phyloP scores from a whole-genome alignment of 2,888 invertebrate genomes.

The Euspilapteryx auroguttella region DNA sequence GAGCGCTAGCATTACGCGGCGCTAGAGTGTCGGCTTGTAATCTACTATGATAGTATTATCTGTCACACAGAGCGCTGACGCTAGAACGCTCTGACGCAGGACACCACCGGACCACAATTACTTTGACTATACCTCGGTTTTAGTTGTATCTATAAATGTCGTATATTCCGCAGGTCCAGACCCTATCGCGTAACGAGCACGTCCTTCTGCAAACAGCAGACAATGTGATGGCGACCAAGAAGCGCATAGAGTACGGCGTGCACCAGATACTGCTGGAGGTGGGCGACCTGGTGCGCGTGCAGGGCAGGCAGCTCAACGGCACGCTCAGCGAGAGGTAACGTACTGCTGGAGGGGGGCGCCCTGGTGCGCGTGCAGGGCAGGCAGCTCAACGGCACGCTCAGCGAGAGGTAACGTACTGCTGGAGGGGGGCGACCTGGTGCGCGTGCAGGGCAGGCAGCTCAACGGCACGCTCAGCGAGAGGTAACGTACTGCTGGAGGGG shows the following conservation, averaged over 20 bases:
- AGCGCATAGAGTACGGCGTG: conserved; percentile 82
- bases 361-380: conserved; percentile 67
- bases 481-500: conserved; percentile 69
- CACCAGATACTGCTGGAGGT: conserved; percentile 80
- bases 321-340: conserved; percentile 64
- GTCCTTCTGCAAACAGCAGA: conserved; percentile 83
- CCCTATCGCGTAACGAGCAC: conserved; percentile 72
- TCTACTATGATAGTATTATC: too few species aligned
- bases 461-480: conserved; percentile 68
- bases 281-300: conserved; percentile 67
- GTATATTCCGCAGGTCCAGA: conserved; percentile 33
- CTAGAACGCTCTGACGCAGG: neutral
- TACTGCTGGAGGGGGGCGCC: conserved; percentile 73
- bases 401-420: conserved; percentile 65
- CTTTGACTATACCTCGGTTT: too few species aligned
- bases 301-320: conserved; percentile 66
- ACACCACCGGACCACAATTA: too few species aligned
- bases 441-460: conserved; percentile 65
- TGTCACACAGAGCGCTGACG: neutral
- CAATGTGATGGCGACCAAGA: conserved; percentile 80
- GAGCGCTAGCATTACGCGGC: too few species aligned
- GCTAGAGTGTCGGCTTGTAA: too few species aligned
- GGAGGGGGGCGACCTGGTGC: conserved; percentile 72
- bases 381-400: conserved; percentile 68
- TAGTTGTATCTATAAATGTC: neutral